A percentile compares a stretch with the other conserved stretches of the same genome.
These are phyloP conservation scores for Trilocha varians DNA, from an alignment of 2,888 invertebrate species.

Conservation along the genomic window DNA sequence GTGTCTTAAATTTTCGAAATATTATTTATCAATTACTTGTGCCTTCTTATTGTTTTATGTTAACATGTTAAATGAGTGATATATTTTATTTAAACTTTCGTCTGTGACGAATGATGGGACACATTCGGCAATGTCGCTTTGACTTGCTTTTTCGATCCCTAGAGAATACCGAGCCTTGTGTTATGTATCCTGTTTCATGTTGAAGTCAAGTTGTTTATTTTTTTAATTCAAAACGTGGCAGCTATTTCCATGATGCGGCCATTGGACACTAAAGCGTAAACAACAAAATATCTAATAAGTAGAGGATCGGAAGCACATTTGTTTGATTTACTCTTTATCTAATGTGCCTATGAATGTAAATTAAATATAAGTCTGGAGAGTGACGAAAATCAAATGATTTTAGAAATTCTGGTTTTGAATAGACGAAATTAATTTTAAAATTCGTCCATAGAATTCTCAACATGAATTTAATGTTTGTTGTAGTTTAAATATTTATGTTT, in stretches of 20 bases:
- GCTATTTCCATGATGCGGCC: slow-evolving; percentile 60
- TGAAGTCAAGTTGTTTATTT: slow-evolving; percentile 52
- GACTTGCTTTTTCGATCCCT: slow-evolving; percentile 63
- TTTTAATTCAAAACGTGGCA: slow-evolving; percentile 39
- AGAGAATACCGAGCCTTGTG: slow-evolving; percentile 39
- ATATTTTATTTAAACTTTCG: slow-evolving; percentile 63
- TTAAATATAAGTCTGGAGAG: slow-evolving; percentile 65
- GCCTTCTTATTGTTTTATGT: slow-evolving; percentile 67
- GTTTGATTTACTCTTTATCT: slow-evolving; percentile 68
- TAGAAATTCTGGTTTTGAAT: slow-evolving; percentile 48
- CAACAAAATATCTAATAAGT: slow-evolving; percentile 51
- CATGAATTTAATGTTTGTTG: slow-evolving; percentile 26
- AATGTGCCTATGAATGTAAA: slow-evolving; percentile 72
- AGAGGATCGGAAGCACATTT: slow-evolving; percentile 65
- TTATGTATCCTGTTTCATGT: slow-evolving; percentile 50
- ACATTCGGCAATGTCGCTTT: slow-evolving; percentile 56
- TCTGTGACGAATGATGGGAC: slow-evolving; percentile 38
- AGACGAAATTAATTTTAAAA: slow-evolving; percentile 31
- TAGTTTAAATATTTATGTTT: slow-evolving; percentile 31
- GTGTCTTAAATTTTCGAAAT: slow-evolving; percentile 51
- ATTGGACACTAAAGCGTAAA: slow-evolving; percentile 53
- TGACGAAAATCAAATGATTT: slow-evolving; percentile 56
- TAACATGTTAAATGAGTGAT: slow-evolving; percentile 61
- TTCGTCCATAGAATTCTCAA: slow-evolving; percentile 31
- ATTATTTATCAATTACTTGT: slow-evolving; percentile 67